A percentile compares a stretch with the other conserved stretches of the same genome.
Evolutionary conservation across 2,797 vertebrate species (phyloP).

Genomic region (Simalia tracyae): DNA sequence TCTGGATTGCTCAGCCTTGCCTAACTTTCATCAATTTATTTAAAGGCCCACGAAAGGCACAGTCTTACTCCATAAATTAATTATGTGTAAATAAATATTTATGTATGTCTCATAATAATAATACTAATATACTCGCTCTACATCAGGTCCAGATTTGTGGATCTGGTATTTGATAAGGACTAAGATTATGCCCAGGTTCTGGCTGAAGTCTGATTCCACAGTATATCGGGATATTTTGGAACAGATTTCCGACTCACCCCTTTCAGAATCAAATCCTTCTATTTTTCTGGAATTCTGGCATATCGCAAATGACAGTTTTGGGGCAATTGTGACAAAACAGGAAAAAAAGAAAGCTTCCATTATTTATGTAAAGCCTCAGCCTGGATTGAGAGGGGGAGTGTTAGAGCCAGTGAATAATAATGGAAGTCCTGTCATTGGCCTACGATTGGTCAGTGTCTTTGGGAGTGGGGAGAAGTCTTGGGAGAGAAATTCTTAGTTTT

Average conservation of each 20-base stretch:
- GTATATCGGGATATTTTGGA: neutral
- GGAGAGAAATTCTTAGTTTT: neutral
- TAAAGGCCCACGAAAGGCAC: no score
- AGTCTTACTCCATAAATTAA: no score
- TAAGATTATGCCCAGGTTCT: neutral
- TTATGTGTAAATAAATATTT: no score
- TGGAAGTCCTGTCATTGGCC: neutral
- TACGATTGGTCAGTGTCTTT: neutral
- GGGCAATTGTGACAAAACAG: neutral
- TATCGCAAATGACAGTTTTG: neutral
- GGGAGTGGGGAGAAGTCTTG: neutral
- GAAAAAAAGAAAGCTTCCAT: neutral
- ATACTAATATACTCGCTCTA: neutral
- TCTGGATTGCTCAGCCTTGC: no score
- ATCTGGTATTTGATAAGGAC: neutral
- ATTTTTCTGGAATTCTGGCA: neutral
- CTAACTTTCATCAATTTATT: no score
- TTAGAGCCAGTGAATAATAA: neutral
- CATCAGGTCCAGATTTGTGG: neutral
- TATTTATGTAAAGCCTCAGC: neutral
- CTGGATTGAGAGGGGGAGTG: neutral
- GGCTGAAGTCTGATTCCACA: neutral
- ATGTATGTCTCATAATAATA: no score
- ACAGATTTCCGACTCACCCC: neutral
- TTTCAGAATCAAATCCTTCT: neutral